Conservation (phyloP, 2,888 invertebrate species). For the Tiliacea citrago region DNA sequence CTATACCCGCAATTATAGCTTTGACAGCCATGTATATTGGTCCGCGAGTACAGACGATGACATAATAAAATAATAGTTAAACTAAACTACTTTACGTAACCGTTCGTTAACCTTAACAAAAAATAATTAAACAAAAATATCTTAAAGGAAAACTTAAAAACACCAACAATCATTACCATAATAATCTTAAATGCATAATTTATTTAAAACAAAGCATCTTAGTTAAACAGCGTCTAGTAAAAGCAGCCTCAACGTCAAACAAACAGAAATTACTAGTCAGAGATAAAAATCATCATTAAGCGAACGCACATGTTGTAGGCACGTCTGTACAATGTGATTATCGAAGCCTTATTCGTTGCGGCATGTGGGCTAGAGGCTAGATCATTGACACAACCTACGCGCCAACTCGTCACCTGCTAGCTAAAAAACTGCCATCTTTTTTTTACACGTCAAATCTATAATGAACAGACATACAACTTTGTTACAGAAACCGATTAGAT, state of each 20-base stretch:
- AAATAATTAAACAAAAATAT: conserved; percentile 8
- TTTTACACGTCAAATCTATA: conserved; percentile 83
- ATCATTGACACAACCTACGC: conserved; percentile 90
- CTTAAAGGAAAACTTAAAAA: background rate
- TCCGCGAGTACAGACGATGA: conserved; percentile 78
- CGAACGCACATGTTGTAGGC: conserved; percentile 66
- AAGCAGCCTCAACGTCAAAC: conserved; percentile 38
- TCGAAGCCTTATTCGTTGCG: conserved; percentile 88
- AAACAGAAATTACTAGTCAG: conserved; percentile 59
- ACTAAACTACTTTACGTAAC: conserved; percentile 18
- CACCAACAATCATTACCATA: conserved; percentile 37
- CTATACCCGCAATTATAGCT: conserved; percentile 88
- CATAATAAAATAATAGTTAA: conserved; percentile 69
- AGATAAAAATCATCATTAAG: conserved; percentile 74
- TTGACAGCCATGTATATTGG: conserved; percentile 84
- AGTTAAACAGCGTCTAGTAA: conserved; percentile 9
- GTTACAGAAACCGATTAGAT: conserved; percentile 27
- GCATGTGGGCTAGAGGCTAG: conserved; percentile 90
- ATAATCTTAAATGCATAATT: conserved; percentile 31
- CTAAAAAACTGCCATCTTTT: conserved; percentile 79
- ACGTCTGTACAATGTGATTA: conserved; percentile 86
- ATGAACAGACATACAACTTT: conserved; percentile 73
- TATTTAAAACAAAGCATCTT: conserved; percentile 37
- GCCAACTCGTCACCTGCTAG: conserved; percentile 88
- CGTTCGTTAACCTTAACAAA: conserved; percentile 49